Percentiles rank a stretch among this genome's conserved stretches.
Conservation (phyloP, 2,113 vertebrate genomes). For the Siniperca knerii region DNA sequence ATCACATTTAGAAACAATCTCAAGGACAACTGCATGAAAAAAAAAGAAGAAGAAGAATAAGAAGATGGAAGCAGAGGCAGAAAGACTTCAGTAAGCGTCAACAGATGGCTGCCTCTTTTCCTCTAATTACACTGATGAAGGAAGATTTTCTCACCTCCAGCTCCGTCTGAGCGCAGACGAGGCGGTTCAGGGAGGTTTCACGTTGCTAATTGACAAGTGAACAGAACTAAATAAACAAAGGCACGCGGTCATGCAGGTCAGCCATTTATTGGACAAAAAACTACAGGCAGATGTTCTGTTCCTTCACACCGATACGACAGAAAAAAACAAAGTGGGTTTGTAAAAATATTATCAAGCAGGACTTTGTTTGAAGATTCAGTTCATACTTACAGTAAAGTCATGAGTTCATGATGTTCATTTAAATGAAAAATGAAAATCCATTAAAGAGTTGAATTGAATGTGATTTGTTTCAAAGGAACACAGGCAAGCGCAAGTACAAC, state of each 20-base stretch:
- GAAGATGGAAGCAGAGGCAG: slow-evolving; percentile 32
- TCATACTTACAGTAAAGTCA: slow-evolving; percentile 26
- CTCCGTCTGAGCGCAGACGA: slow-evolving; percentile 54
- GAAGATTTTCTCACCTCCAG: slow-evolving; percentile 72
- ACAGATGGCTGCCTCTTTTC: slow-evolving; percentile 76
- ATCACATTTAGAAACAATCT: slow-evolving; percentile 64
- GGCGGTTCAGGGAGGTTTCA: slow-evolving; percentile 61
- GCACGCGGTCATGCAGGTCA: slow-evolving; percentile 50
- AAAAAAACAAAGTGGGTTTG: neutral
- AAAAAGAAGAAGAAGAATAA: slow-evolving; percentile 33
- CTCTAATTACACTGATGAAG: slow-evolving; percentile 68
- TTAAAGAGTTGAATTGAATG: neutral
- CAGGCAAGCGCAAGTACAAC: neutral
- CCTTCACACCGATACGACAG: neutral
- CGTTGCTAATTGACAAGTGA: slow-evolving; percentile 76
- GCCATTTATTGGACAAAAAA: slow-evolving; percentile 55
- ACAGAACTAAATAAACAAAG: slow-evolving; percentile 74
- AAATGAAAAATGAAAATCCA: slow-evolving; percentile 1
- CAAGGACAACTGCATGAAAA: slow-evolving; percentile 57
- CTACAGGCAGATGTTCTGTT: slow-evolving; percentile 58
- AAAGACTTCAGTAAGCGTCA: slow-evolving; percentile 48
- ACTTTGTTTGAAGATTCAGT: slow-evolving; percentile 12
- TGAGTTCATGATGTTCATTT: slow-evolving; percentile 42
- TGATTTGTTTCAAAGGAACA: neutral
- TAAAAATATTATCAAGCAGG: neutral